Evolutionary conservation across 1,140 invertebrate species (phyloP), one percentile per base, ranked within the genome.

Genomic region (Drosophila sturtevanti): DNA sequence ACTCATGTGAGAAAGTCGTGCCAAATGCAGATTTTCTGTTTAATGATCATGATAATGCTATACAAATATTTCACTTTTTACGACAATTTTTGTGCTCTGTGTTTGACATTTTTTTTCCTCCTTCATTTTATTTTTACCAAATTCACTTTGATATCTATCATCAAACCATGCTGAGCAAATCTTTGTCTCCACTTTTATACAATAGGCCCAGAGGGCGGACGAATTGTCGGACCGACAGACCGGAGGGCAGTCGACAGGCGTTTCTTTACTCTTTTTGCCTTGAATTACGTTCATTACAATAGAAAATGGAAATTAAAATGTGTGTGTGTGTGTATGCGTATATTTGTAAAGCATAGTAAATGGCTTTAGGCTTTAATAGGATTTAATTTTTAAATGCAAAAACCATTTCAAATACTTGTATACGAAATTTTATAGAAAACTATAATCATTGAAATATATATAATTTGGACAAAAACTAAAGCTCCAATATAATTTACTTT

Each of bases 1-100:
- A 81, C 74, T 81, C 82, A 76, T 81, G 79, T 86, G 79, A 79
- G 81, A 86, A 86, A 86, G 81, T 86, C 69, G 75, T 81, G 81
- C 79, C 81, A 86, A 86, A 86, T 87, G 82, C 81, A 87, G 81
- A 78, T 78, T 72, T 68, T 38, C 18, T 61, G 31, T 75, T 63
- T 58, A 61, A 59, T 31, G 58, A 66, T 81, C 74, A 85, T 77
- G 67, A 66, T 77, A 81, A 84, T 77, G 77, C 54, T 65, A 68
- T 34, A 41, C 27, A 31, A 34, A 58, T 37, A 60, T 38, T n/a
- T 60, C 18, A 21, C 58, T 12, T 60, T 35, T 60, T 24, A 37
- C 22, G 21, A 22, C 34, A 37, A 60, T 48, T 48, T 48, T 18
- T 48, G 51, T 48, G 51, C 22, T 61, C 38, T 69, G 55, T 31